These are phyloP conservation scores for Amiota minor DNA, from an alignment of 2,888 invertebrate species.

Conservation along the genomic window DNA sequence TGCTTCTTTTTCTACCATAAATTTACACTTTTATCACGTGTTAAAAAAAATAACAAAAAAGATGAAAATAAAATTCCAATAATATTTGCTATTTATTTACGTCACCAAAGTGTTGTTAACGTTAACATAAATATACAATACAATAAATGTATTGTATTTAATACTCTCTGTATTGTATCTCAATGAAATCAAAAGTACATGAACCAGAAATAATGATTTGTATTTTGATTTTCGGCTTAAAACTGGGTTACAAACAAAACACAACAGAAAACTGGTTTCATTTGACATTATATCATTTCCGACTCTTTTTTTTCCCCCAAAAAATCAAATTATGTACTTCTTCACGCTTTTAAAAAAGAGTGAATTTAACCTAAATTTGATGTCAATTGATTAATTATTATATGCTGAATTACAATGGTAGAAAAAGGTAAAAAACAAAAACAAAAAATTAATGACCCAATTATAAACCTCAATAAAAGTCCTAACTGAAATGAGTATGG, in stretches of 20 bases:
- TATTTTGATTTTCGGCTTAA: constrained; percentile 12
- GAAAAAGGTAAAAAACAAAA: too few relatives aligned
- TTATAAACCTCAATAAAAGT: too few relatives aligned
- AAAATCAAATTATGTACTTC: background rate
- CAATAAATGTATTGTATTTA: too few relatives aligned
- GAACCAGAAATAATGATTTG: constrained; percentile 30
- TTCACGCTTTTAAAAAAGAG: background rate
- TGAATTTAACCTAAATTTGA: too few relatives aligned
- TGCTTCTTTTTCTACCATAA: background rate
- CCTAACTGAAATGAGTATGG: too few relatives aligned
- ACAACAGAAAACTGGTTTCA: constrained; percentile 11
- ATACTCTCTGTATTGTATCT: background rate
- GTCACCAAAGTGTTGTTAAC: background rate
- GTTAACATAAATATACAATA: too few relatives aligned
- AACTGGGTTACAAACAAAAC: constrained; percentile 28
- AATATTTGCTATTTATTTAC: background rate
- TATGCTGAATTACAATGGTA: too few relatives aligned
- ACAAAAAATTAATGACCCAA: too few relatives aligned
- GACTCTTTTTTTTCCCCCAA: constrained; percentile 26
- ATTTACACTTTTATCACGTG: background rate
- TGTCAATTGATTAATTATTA: too few relatives aligned
- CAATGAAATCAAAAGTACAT: constrained; percentile 36
- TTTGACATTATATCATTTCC: constrained; percentile 31
- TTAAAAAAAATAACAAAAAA: background rate
- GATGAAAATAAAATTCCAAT: background rate